phyloP scores from a whole-genome alignment of 2,797 vertebrate genomes.

The Taenioides sp. region DNA sequence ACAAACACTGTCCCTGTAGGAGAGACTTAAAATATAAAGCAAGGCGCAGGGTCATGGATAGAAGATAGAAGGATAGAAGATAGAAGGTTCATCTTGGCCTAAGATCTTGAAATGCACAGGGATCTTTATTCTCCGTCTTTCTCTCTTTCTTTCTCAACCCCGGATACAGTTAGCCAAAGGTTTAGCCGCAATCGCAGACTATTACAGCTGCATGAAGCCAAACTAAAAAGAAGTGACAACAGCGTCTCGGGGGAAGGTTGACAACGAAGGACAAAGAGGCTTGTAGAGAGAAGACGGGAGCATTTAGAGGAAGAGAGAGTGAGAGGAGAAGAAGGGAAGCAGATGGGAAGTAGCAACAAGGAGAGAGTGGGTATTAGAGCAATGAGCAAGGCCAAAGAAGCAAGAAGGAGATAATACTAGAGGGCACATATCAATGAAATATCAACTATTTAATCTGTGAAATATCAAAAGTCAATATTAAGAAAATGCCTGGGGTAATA shows the following conservation, averaged over 20 bases:
- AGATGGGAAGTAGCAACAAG: constrained; percentile 43
- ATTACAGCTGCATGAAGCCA: constrained; percentile 69
- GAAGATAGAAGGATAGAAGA: constrained; percentile 52
- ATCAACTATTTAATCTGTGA: not conserved
- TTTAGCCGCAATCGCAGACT: constrained; percentile 76
- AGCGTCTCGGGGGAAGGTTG: constrained; percentile 74
- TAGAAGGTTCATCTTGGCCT: constrained; percentile 58
- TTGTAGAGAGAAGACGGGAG: constrained; percentile 19
- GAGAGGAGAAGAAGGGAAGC: constrained; percentile 31
- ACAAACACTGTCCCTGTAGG: constrained; percentile 29
- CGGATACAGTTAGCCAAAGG: constrained; percentile 63
- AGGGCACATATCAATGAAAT: not conserved
- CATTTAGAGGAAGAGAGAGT: not conserved
- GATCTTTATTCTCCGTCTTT: constrained; percentile 21
- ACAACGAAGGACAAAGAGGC: constrained; percentile 69
- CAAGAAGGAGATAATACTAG: not conserved
- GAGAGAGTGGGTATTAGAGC: constrained; percentile 23
- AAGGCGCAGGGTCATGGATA: constrained; percentile 43
- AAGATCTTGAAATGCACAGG: constrained; percentile 42
- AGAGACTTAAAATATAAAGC: constrained; percentile 45
- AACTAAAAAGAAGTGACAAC: constrained; percentile 79
- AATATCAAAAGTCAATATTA: not conserved
- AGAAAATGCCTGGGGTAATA: not conserved
- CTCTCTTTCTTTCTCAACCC: constrained; percentile 40
- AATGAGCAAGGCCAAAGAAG: constrained; percentile 9